These are phyloP conservation scores for Myiopsitta monachus DNA, from an alignment of 2,113 vertebrate species.

Conservation along the genomic window DNA sequence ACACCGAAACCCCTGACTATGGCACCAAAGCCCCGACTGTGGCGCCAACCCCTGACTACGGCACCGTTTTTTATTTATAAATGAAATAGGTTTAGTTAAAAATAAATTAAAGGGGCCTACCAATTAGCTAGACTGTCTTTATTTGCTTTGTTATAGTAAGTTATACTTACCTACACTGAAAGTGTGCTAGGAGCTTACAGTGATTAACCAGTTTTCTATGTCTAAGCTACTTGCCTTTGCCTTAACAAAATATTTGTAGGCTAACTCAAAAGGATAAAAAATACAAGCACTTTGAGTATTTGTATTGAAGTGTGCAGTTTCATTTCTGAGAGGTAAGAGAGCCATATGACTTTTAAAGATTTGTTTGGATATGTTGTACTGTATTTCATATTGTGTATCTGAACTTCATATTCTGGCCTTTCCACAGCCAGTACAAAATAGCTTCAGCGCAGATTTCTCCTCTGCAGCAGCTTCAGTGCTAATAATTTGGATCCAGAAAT, in stretches of 20 bases:
- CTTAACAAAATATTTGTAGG: background rate
- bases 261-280: background rate
- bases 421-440: background rate
- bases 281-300: background rate
- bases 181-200: background rate
- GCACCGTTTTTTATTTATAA: background rate
- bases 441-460: background rate
- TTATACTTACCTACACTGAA: background rate
- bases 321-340: background rate
- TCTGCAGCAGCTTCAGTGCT: background rate
- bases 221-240: background rate
- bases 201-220: background rate
- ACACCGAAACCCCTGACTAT: too few species aligned
- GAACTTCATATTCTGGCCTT: background rate
- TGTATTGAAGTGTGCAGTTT: background rate
- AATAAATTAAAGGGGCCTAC: background rate
- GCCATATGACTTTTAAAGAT: background rate
- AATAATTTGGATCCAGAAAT: background rate
- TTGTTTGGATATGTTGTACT: background rate
- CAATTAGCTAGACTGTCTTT: background rate
- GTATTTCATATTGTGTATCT: background rate
- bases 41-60: too few species aligned
- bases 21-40: too few species aligned
- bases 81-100: background rate
- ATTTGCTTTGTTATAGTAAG: background rate